These are phyloP conservation scores for Physocephala rufipes DNA, from an alignment of 2,888 invertebrate species.

Conservation along the genomic window DNA sequence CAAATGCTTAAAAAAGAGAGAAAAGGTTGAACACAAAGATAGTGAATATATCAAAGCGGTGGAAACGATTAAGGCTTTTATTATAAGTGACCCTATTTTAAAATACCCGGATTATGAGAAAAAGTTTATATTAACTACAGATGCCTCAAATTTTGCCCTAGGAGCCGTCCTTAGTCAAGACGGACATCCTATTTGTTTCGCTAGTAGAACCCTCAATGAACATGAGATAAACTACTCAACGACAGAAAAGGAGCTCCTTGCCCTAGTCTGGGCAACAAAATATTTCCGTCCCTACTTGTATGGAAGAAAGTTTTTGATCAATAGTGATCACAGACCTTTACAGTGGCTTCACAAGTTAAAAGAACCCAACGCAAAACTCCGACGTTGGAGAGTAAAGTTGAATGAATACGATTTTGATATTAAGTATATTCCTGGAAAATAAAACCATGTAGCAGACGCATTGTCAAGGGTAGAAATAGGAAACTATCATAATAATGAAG, in stretches of 20 bases:
- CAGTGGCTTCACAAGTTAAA: constrained; percentile 40
- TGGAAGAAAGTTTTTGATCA: constrained; percentile 37
- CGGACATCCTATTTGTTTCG: constrained; percentile 39
- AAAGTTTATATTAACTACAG: constrained; percentile 40
- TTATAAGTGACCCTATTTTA: constrained; percentile 36
- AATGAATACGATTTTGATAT: too few species aligned
- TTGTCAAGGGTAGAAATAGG: too few species aligned
- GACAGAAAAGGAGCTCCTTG: constrained; percentile 41
- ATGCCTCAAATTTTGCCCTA: constrained; percentile 40
- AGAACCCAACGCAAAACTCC: too few species aligned
- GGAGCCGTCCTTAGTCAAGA: constrained; percentile 44
- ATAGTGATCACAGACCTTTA: constrained; percentile 31
- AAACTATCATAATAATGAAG: too few species aligned
- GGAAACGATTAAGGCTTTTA: constrained; percentile 32
- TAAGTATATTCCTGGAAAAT: too few species aligned
- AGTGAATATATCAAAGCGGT: constrained; percentile 24
- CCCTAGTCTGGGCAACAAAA: constrained; percentile 40
- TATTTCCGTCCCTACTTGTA: constrained; percentile 41
- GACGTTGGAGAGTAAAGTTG: too few species aligned
- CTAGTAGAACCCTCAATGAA: constrained; percentile 42
- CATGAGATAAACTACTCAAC: constrained; percentile 39
- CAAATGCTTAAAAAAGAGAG: constrained; percentile 18
- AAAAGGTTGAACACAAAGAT: constrained; percentile 22
- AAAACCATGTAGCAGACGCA: too few species aligned
- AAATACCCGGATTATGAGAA: constrained; percentile 42